Percentiles rank a stretch among this genome's conserved stretches.
These are phyloP conservation scores for Metopolophium dirhodum DNA, from an alignment of 1,140 invertebrate genomes.

Conservation along the genomic window DNA sequence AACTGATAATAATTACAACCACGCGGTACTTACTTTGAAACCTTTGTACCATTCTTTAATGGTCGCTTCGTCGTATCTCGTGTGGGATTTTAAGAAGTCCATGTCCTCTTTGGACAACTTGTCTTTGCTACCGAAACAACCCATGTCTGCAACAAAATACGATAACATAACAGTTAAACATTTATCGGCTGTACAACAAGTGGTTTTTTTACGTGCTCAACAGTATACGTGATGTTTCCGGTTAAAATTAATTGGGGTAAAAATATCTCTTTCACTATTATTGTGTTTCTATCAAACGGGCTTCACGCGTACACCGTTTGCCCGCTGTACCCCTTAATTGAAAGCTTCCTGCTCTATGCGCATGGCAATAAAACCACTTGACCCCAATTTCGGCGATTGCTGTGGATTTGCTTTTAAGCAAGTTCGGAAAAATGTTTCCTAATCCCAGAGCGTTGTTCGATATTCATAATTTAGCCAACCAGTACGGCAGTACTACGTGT, in stretches of 20 bases:
- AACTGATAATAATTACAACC: too few species aligned
- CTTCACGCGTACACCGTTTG: not conserved
- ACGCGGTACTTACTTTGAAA: conserved; percentile 81
- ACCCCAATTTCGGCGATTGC: not conserved
- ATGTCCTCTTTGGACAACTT: conserved; percentile 95
- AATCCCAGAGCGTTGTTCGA: not conserved
- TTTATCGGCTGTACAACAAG: not conserved
- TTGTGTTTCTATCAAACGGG: conserved; percentile 9
- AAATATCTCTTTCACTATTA: conserved; percentile 15
- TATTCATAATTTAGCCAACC: not conserved
- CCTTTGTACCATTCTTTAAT: conserved; percentile 99
- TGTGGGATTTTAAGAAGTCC: conserved; percentile 94
- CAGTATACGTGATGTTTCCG: not conserved
- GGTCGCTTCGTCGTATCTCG: conserved; percentile 93
- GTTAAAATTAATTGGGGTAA: not conserved
- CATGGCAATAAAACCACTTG: not conserved
- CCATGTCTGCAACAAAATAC: conserved; percentile 68
- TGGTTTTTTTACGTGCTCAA: not conserved
- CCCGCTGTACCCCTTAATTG: not conserved
- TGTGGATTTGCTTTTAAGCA: not conserved
- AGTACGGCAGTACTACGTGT: not conserved
- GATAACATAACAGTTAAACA: not conserved
- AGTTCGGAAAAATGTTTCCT: conserved; percentile 3
- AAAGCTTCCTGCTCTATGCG: conserved; percentile 22
- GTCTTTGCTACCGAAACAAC: conserved; percentile 92